These are phyloP conservation scores for Myotis findleyi DNA, from an alignment of 2,797 vertebrate genomes.

Conservation along the genomic window DNA sequence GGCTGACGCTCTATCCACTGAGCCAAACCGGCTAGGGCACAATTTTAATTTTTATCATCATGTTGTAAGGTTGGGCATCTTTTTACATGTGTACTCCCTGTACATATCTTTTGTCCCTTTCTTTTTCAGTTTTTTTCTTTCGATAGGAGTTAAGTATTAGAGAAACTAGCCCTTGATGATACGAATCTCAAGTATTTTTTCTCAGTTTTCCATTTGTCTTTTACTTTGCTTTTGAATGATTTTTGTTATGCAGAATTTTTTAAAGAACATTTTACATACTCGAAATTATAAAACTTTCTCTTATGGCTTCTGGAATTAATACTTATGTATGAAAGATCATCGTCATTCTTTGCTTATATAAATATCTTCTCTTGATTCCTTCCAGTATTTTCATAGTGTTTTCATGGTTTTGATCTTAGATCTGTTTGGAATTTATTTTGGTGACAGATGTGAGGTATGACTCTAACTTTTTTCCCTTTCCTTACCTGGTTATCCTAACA, in stretches of 20 bases:
- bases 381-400: background rate
- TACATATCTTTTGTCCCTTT: background rate
- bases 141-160: background rate
- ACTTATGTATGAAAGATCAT: background rate
- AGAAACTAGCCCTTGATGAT: background rate
- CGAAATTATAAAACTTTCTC: background rate
- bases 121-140: background rate
- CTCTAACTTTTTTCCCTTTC: background rate
- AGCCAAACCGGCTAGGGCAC: too few species aligned
- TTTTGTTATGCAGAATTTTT: background rate
- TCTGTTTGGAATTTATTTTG: background rate
- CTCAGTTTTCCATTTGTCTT: background rate
- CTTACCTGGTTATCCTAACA: background rate
- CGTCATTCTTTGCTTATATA: background rate
- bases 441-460: background rate
- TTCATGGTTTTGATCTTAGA: background rate
- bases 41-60: background rate
- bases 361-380: background rate
- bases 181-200: background rate
- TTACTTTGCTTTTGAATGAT: background rate
- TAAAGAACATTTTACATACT: background rate
- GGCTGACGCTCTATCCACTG: too few species aligned
- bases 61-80: background rate
- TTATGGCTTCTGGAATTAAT: background rate
- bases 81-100: background rate